Conservation (phyloP, 2,113 vertebrate genomes). For the Atlantisia rogersi region DNA sequence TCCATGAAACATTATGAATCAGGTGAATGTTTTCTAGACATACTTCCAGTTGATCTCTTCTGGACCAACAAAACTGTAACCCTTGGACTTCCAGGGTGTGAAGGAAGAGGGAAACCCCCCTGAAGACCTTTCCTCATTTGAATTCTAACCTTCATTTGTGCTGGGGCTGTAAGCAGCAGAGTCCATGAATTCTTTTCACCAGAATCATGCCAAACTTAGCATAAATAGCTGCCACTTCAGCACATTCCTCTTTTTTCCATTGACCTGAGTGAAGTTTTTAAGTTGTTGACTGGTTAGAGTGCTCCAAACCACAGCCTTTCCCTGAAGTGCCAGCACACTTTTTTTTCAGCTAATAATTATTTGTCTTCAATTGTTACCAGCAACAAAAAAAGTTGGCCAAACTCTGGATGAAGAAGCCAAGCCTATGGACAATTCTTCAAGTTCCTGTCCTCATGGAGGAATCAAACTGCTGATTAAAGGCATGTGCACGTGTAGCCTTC, state of each 20-base stretch:
- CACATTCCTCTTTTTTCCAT: conserved; percentile 2
- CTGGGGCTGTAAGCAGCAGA: background rate
- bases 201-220: background rate
- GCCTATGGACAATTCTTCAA: background rate
- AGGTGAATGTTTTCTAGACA: background rate
- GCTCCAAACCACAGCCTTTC: conserved; percentile 40
- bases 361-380: conserved; percentile 27
- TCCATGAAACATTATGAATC: background rate
- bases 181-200: background rate
- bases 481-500: background rate
- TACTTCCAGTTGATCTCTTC: background rate
- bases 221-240: conserved; percentile 34
- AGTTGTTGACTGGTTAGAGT: background rate
- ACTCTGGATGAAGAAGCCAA: conserved; percentile 2
- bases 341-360: conserved; percentile 57
- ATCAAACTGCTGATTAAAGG: background rate
- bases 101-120: background rate
- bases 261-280: background rate
- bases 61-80: background rate
- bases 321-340: background rate
- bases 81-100: background rate
- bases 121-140: background rate
- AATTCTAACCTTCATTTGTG: background rate
- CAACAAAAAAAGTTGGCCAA: conserved; percentile 27
- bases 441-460: background rate